Evolutionary conservation across 2,888 invertebrate species (phyloP).

Genomic region (Rutpela maculata): DNA sequence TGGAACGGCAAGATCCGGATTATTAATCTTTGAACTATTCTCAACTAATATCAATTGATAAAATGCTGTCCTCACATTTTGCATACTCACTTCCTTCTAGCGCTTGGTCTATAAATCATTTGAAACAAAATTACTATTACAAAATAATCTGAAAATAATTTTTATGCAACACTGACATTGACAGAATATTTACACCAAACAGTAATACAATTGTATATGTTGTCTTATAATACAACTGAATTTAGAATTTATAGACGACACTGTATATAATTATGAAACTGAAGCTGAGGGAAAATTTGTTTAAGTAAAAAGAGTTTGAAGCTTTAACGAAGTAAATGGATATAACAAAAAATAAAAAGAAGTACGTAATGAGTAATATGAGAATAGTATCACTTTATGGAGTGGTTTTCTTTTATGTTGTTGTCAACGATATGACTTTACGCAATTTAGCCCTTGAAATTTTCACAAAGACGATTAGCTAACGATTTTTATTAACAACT

Average conservation of each 20-base stretch:
- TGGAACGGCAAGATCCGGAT: too few species aligned
- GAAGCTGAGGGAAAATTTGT: neutral
- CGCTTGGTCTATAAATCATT: too few species aligned
- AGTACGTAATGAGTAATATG: neutral
- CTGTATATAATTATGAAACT: neutral
- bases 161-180: too few species aligned
- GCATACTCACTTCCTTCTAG: too few species aligned
- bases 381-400: slow-evolving; percentile 4
- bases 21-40: too few species aligned
- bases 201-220: too few species aligned
- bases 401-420: slow-evolving; percentile 7
- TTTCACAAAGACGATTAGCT: slow-evolving; percentile 7
- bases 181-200: too few species aligned
- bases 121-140: too few species aligned
- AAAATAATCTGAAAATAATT: too few species aligned
- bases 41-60: too few species aligned
- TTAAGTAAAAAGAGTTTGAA: neutral
- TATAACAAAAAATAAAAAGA: neutral
- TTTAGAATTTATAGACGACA: neutral
- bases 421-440: slow-evolving; percentile 4
- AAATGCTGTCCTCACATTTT: too few species aligned
- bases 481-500: slow-evolving; percentile 7
- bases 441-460: slow-evolving; percentile 7
- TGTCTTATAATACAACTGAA: too few species aligned
- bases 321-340: neutral